These are phyloP conservation scores for Drosophila bocqueti DNA, from an alignment of 1,140 invertebrate genomes.

Conservation along the genomic window DNA sequence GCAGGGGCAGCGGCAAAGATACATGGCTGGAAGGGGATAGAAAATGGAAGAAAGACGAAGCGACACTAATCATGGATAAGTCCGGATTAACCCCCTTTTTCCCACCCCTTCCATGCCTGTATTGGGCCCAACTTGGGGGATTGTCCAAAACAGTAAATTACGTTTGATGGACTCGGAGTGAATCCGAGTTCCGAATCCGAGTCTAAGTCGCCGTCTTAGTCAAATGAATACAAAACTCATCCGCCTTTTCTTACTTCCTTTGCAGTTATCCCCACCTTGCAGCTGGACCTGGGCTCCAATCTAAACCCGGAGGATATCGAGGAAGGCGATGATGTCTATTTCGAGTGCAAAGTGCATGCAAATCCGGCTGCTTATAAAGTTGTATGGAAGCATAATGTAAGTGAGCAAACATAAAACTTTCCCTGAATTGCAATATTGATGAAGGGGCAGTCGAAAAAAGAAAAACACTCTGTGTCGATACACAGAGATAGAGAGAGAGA, in stretches of 20 bases:
- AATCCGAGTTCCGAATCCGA: slow-evolving; percentile 21
- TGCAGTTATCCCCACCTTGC: slow-evolving; percentile 91
- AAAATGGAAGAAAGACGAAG: slow-evolving; percentile 43
- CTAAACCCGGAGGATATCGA: slow-evolving; percentile 95
- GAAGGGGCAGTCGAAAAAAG: slow-evolving; percentile 1
- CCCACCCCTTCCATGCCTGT: slow-evolving; percentile 21
- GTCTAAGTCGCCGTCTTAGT: slow-evolving; percentile 39
- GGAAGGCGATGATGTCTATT: slow-evolving; percentile 95
- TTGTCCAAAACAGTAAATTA: slow-evolving; percentile 64
- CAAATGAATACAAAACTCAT: slow-evolving; percentile 43
- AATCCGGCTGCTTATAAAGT: slow-evolving; percentile 95
- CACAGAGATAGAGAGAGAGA: background rate
- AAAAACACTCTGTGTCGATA: slow-evolving; percentile 1
- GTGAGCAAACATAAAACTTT: slow-evolving; percentile 84
- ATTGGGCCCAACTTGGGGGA: slow-evolving; percentile 24
- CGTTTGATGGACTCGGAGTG: slow-evolving; percentile 40
- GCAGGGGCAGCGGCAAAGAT: slow-evolving; percentile 7
- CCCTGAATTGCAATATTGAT: slow-evolving; percentile 54
- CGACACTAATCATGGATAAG: slow-evolving; percentile 82
- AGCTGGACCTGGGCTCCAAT: slow-evolving; percentile 91
- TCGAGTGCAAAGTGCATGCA: slow-evolving; percentile 94
- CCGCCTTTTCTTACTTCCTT: slow-evolving; percentile 55
- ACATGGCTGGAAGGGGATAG: slow-evolving; percentile 5
- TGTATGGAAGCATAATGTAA: slow-evolving; percentile 96
- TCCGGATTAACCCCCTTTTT: slow-evolving; percentile 76